Base-by-base conservation (phyloP, 2,113 vertebrate species). In the Sinocyclocheilus grahami region DNA sequence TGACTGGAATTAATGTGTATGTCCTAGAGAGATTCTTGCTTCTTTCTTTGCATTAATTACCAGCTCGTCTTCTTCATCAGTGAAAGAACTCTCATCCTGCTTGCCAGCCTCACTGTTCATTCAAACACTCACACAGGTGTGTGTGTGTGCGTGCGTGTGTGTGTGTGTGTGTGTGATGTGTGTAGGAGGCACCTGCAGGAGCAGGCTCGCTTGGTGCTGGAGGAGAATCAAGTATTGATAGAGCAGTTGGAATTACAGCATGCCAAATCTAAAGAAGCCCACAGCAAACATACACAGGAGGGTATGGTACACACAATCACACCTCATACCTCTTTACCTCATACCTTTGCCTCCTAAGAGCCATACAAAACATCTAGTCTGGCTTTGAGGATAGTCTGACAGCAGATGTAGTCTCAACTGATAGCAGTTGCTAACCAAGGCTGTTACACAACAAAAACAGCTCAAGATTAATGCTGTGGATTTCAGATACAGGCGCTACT, bases 221-320 rank as follows among this genome's bases (percentile, higher is more conserved):
- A 97, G 90, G 97, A 99, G 92, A 99, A 99, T 83, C 92, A 92
- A 84, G 39, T 96, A 87, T 91, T 99, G 89, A 93, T 96, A 84
- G 91, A 97, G 71, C 96, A 97, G 85, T 90, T 99, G 0, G 92
- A 97, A 88, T 93, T 95, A 83, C 96, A 97, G 87, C 94, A 96
- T 74, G 86, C 86, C 13, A 97, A 97, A 94, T 93, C 91, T 90
- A 95, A 92, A 83, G 94, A 95, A 0, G 90, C 24, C 58, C 93
- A 95, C 30, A 95, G 83, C 85, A 94, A 93, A 74, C 96, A 93
- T 58, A 72, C 93, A 8, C 93, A 95, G 65, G 96, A 98, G 95
- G 96, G 97, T 98, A 93, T 90, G 87, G 20, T 12, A 53, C 48
- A 27, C 58, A 53, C 2, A 72, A 16, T 80, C 58, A 14, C 48